Evolutionary conservation across 1,140 invertebrate species (phyloP), one percentile per base, ranked within the genome.

Genomic region (Drosophila pandora): DNA sequence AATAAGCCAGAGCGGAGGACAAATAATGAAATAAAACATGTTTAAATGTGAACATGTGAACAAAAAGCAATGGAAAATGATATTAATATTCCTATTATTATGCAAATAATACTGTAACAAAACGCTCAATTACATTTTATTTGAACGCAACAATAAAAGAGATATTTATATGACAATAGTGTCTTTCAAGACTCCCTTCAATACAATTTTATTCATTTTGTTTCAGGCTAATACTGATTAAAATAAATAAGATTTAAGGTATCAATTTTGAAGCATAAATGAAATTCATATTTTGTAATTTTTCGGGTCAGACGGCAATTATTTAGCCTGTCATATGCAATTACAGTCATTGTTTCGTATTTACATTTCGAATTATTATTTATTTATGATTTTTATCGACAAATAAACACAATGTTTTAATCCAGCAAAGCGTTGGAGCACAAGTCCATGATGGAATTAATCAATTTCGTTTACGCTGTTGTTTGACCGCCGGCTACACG

Each of bases 391-490:
- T 48, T 68, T 62, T 67, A 65, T 64, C 21, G 47, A 37, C 56
- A 60, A 68, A 50, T 63, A 70, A 55, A 32, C 30, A 41, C 65
- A 64, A 85, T 70, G 68, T 87, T 82, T 85, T 79, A 85, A 88
- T 87, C 74, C 78, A 45, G 34, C 65, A 71, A 75, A 59, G 74
- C 82, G 61, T 87, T 71, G 59, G 62, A 71, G 69, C 78, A 68
- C 39, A 65, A 67, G 45, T 13, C 59, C 41, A 37, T 34, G 39
- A 76, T 87, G 84, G 84, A 75, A 85, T 85, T 78, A 82, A 87
- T 88, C 83, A 79, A 64, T 88, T 68, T 60, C 58, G 43, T 58
- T 59, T 49, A 43, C 34, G 56, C 22, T 70, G 69, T 52, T 78
- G 56, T 75, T 87, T 87, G 78, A 87, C 68, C 74, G 76, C 22